Evolutionary conservation across 2,888 invertebrate species (phyloP), one percentile per base, ranked within the genome.

Genomic region (Lathronympha strigana): DNA sequence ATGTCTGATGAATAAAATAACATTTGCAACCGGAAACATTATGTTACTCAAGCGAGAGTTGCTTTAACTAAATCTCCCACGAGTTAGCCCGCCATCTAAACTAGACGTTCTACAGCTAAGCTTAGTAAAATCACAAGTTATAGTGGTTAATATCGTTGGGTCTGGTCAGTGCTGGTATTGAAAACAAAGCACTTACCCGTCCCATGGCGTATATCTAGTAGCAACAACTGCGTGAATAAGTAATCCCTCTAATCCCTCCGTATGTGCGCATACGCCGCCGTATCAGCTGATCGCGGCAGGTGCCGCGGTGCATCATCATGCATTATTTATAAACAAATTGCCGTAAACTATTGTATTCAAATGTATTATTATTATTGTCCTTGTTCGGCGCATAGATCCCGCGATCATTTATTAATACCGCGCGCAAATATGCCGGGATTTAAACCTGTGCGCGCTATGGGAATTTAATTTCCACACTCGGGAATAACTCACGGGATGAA

Each of bases 341-440:
- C 71, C 73, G 75, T 73, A 72, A 77, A 72, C 74, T 77, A 78
- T 78, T 78, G 78, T 78, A 78, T 78, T 77, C 77, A 76, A 78
- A 78, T 78, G 67, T 53, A 54, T 50, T 53, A 54, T 55, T 57
- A 63, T 64, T 64, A 64, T 64, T 53, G 64, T 66, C 58, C 64
- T 61, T 66, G 60, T 60, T 58, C 25, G 31, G 64, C 64, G 50
- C 49, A 51, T 54, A 60, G 60, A 49, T 47, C 21, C 54, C 19
- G 54, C 53, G 43, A 58, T 49, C 50, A 51, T 61, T 40, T 66
- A 63, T 57, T 47, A 60, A 40, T 64, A 53, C 50, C 55, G 25
- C 55, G 40, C 53, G 53, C 21, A 31, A 19, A 57, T 43, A 57
- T 45, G 21, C 13, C 28, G 25, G 17, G 40, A 15, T 43, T 31